A percentile compares a stretch with the other conserved stretches of the same genome.
phyloP scores from a whole-genome alignment of 2,888 invertebrate species.

The Tuberolachnus salignus region DNA sequence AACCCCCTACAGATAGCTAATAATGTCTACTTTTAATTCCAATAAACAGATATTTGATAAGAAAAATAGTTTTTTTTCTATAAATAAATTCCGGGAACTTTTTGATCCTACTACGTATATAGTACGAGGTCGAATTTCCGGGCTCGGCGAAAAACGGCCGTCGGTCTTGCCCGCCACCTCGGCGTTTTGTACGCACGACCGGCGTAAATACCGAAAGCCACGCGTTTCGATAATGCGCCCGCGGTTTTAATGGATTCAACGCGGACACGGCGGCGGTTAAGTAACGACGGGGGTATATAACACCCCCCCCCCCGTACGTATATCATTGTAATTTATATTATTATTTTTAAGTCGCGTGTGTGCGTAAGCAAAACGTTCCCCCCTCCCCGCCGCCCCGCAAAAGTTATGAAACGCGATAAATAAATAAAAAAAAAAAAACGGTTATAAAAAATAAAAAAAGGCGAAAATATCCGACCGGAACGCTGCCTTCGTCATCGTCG shows the following conservation, averaged over 20 bases:
- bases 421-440: slow-evolving; percentile 2
- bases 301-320: not conserved
- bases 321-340: no score
- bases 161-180: not conserved
- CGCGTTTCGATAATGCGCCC: slow-evolving; percentile 21
- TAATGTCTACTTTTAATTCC: no score
- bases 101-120: no score
- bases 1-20: no score
- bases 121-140: slow-evolving; percentile 10
- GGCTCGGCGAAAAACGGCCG: slow-evolving; percentile 3
- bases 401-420: not conserved
- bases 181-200: not conserved
- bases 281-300: slow-evolving; percentile 15
- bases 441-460: not conserved
- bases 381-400: not conserved
- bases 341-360: slow-evolving; percentile 3
- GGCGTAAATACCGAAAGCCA: not conserved
- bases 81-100: no score
- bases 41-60: no score
- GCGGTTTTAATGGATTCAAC: slow-evolving; percentile 38
- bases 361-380: not conserved
- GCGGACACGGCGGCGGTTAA: slow-evolving; percentile 32
- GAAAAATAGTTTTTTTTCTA: no score
- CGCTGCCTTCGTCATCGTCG: no score
- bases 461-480: not conserved